phyloP scores from a whole-genome alignment of 2,888 invertebrate genomes.

The Periphyllus acericola region DNA sequence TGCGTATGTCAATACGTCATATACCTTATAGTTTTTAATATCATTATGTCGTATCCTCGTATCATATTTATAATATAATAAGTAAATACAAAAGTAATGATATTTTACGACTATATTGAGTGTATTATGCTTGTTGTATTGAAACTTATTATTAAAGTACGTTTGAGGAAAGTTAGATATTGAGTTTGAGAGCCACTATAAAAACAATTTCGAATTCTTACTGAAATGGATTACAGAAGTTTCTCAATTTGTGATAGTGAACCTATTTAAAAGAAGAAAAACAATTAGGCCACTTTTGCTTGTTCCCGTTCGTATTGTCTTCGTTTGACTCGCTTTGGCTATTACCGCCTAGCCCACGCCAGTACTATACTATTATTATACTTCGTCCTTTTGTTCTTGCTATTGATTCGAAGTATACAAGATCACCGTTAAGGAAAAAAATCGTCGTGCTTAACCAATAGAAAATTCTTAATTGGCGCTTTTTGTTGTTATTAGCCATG shows the following conservation, averaged over 20 bases:
- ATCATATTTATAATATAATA: no score
- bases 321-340: conserved; percentile 2
- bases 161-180: not conserved
- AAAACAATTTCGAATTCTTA: conserved; percentile 29
- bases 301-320: not conserved
- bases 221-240: conserved; percentile 51
- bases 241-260: conserved; percentile 45
- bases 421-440: not conserved
- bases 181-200: not conserved
- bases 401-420: conserved; percentile 28
- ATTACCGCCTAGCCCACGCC: conserved; percentile 16
- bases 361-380: conserved; percentile 38
- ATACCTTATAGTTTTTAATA: no score
- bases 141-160: not conserved
- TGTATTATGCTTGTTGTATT: not conserved
- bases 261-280: conserved; percentile 54
- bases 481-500: not conserved
- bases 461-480: not conserved
- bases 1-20: no score
- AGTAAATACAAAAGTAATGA: no score
- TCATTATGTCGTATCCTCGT: no score
- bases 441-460: not conserved
- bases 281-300: conserved; percentile 50
- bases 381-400: conserved; percentile 19
- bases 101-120: no score